Evolutionary conservation across 2,888 invertebrate genomes (phyloP), one percentile per base, ranked within the genome.

Genomic region (Neoascia interrupta): DNA sequence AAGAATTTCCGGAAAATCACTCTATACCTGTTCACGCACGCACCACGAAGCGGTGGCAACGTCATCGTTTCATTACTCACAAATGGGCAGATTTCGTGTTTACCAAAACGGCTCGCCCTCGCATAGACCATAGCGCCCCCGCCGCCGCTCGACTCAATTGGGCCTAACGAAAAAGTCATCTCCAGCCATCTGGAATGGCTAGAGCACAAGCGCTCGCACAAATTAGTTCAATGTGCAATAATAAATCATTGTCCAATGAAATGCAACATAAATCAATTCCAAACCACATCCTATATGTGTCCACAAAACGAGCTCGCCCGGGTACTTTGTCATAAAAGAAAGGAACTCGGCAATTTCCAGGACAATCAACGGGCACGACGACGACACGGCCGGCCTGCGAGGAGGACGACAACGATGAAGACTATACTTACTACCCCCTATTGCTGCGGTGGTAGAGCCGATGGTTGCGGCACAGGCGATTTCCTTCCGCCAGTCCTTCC

Each of bases 161-260:
- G n/a, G n/a, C n/a, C n/a, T n/a, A n/a, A n/a, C n/a, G n/a, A n/a
- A n/a, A n/a, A n/a, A n/a, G n/a, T n/a, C n/a, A n/a, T n/a, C n/a
- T n/a, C n/a, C n/a, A n/a, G n/a, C n/a, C n/a, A n/a, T n/a, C n/a
- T n/a, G n/a, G n/a, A n/a, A n/a, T n/a, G n/a, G n/a, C n/a, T n/a
- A n/a, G n/a, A n/a, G n/a, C n/a, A n/a, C n/a, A n/a, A n/a, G n/a
- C n/a, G n/a, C n/a, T n/a, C n/a, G n/a, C n/a, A n/a, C n/a, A 66
- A 66, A 73, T 66, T 51, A 73, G 34, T 49, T 58, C 10, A 58
- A 66, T 43, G 26, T 43, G 66, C 45, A 49, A 28, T 15, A 41
- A 63, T 70, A 60, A 73, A 66, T 66, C 76, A 72, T 61, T 60
- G 60, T 54, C 54, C 53, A 79, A 61, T 60, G 72, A 60, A 72